A percentile compares a stretch with the other conserved stretches of the same genome.
These are phyloP conservation scores for Neostethus bicornis DNA, from an alignment of 2,797 vertebrate genomes.

Conservation along the genomic window DNA sequence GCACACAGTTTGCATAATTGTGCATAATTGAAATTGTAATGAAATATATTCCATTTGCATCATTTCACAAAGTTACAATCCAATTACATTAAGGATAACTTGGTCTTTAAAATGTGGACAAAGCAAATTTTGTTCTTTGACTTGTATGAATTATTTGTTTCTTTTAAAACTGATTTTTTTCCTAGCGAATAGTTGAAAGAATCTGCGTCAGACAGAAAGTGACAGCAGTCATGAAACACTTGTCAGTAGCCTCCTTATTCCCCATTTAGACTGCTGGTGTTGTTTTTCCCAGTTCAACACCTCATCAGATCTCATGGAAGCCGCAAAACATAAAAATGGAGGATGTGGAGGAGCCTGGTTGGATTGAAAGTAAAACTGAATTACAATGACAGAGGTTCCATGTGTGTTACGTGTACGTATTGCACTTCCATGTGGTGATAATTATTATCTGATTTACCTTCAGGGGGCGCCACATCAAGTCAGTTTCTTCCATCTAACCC, in stretches of 20 bases:
- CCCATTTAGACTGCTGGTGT: not conserved
- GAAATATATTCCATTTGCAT: no score
- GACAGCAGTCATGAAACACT: not conserved
- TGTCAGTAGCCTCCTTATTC: constrained; percentile 2
- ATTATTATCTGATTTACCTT: no score
- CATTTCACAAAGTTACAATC: no score
- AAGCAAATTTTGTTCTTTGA: not conserved
- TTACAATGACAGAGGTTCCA: not conserved
- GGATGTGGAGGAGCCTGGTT: not conserved
- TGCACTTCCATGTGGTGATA: no score
- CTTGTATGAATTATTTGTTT: constrained; percentile 6
- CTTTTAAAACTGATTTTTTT: not conserved
- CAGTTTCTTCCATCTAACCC: no score
- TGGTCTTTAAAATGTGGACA: no score
- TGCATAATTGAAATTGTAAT: no score
- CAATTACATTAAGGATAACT: no score
- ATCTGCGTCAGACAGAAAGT: not conserved
- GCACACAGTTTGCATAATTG: no score
- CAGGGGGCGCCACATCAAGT: no score
- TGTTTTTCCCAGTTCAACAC: constrained; percentile 3
- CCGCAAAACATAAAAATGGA: not conserved
- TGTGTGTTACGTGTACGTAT: no score
- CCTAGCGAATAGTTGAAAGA: constrained; percentile 6
- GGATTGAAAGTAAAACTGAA: constrained; percentile 10
- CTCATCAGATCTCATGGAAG: constrained; percentile 8